These are phyloP conservation scores for Drosophila longiperda DNA, from an alignment of 2,888 invertebrate genomes.

Conservation along the genomic window DNA sequence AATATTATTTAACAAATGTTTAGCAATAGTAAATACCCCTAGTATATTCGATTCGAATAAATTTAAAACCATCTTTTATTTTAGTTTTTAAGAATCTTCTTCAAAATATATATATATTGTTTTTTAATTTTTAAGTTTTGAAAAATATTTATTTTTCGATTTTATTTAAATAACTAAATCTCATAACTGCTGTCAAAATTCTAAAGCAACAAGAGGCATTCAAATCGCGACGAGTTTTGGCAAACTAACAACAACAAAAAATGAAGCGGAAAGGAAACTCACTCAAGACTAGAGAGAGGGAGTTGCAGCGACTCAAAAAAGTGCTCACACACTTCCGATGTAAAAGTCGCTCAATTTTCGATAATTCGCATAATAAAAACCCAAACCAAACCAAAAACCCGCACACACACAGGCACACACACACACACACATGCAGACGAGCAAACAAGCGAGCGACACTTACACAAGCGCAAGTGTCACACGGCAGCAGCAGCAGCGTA, in stretches of 20 bases:
- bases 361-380: slow-evolving; percentile 78
- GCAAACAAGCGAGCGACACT: slow-evolving; percentile 41
- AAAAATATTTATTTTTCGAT: neutral
- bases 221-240: neutral
- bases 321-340: slow-evolving; percentile 33
- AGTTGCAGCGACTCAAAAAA: slow-evolving; percentile 21
- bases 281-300: slow-evolving; percentile 28
- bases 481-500: slow-evolving; percentile 47
- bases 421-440: slow-evolving; percentile 25
- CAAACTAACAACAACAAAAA: neutral
- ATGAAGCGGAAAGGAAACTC: slow-evolving; percentile 21
- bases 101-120: neutral
- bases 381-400: slow-evolving; percentile 46
- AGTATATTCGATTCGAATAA: neutral
- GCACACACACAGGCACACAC: slow-evolving; percentile 36
- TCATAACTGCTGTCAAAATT: neutral
- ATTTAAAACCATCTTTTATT: neutral
- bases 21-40: neutral
- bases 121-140: neutral
- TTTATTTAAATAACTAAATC: neutral
- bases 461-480: slow-evolving; percentile 69
- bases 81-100: neutral
- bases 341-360: slow-evolving; percentile 72
- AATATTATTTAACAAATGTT: neutral
- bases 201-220: slow-evolving; percentile 5